A percentile compares a stretch with the other conserved stretches of the same genome.
Evolutionary conservation across 2,797 vertebrate species (phyloP).

Genomic region (Pampus argenteus): DNA sequence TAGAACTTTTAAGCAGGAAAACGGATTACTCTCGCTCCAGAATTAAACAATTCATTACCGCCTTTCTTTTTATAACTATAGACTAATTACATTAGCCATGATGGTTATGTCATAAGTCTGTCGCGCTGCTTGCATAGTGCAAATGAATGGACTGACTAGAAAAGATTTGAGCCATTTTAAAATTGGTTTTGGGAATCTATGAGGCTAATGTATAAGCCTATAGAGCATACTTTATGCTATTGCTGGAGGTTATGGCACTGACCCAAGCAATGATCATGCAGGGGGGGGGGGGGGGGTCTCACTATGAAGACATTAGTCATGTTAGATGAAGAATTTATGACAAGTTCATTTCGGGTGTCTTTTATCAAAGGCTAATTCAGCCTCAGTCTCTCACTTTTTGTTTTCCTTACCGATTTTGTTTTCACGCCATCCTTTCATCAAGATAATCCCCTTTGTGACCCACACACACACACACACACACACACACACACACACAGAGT

Average conservation of each 20-base stretch:
- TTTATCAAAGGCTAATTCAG: slow-evolving; percentile 64
- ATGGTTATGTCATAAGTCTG: slow-evolving; percentile 76
- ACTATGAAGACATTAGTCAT: slow-evolving; percentile 50
- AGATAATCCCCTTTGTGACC: slow-evolving; percentile 19
- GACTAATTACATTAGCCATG: slow-evolving; percentile 78
- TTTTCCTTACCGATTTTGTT: not conserved
- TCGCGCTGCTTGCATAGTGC: slow-evolving; percentile 70
- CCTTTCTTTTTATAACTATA: slow-evolving; percentile 82
- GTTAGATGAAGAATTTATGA: slow-evolving; percentile 48
- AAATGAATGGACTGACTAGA: slow-evolving; percentile 70
- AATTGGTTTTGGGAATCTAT: slow-evolving; percentile 68
- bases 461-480: slow-evolving; percentile 2
- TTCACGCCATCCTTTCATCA: slow-evolving; percentile 16
- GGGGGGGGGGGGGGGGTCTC: slow-evolving; percentile 27
- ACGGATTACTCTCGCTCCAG: slow-evolving; percentile 72
- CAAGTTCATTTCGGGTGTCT: slow-evolving; percentile 65
- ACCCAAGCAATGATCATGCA: slow-evolving; percentile 52
- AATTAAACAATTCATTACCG: slow-evolving; percentile 81
- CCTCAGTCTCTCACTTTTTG: slow-evolving; percentile 33
- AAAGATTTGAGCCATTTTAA: slow-evolving; percentile 64
- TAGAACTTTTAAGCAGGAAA: slow-evolving; percentile 72
- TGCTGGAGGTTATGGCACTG: slow-evolving; percentile 56
- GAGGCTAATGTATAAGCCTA: slow-evolving; percentile 48
- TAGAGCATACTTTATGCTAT: slow-evolving; percentile 44
- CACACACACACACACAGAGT: slow-evolving; percentile 4